Percentiles rank a stretch among this genome's conserved stretches.
Conservation (phyloP, 2,888 invertebrate species). For the Arge pagana region DNA sequence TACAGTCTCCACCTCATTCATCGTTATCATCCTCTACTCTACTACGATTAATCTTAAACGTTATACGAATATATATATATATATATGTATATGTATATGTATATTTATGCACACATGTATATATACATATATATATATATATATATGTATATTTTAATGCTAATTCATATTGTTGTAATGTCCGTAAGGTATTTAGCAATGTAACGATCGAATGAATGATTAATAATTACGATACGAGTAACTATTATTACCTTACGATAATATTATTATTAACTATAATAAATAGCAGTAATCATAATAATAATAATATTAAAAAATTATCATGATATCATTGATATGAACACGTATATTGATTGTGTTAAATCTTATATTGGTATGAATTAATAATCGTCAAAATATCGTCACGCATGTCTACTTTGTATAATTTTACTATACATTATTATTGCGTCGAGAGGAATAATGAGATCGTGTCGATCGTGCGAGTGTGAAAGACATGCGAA, state of each 20-base stretch:
- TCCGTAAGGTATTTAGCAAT: constrained; percentile 39
- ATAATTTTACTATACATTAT: background rate
- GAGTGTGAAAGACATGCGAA: background rate
- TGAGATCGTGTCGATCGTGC: background rate
- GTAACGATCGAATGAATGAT: constrained; percentile 30
- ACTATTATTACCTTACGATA: no score
- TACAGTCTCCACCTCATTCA: constrained; percentile 68
- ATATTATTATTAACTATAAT: constrained; percentile 30
- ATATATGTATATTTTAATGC: constrained; percentile 28
- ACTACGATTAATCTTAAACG: constrained; percentile 64
- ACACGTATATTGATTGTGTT: constrained; percentile 9
- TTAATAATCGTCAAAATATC: constrained; percentile 14
- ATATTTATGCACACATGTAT: constrained; percentile 35
- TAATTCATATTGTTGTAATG: constrained; percentile 56
- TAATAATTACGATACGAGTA: no score
- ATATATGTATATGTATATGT: constrained; percentile 48
- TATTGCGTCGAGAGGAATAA: background rate
- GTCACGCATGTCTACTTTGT: background rate
- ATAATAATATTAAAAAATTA: constrained; percentile 11
- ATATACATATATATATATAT: constrained; percentile 33
- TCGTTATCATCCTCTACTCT: constrained; percentile 67
- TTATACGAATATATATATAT: constrained; percentile 58
- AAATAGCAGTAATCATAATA: constrained; percentile 38
- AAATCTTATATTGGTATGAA: constrained; percentile 3
- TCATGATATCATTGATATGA: background rate